Evolutionary conservation across 2,888 invertebrate genomes (phyloP), one percentile per base, ranked within the genome.

Genomic region (Isoperla grammatica): DNA sequence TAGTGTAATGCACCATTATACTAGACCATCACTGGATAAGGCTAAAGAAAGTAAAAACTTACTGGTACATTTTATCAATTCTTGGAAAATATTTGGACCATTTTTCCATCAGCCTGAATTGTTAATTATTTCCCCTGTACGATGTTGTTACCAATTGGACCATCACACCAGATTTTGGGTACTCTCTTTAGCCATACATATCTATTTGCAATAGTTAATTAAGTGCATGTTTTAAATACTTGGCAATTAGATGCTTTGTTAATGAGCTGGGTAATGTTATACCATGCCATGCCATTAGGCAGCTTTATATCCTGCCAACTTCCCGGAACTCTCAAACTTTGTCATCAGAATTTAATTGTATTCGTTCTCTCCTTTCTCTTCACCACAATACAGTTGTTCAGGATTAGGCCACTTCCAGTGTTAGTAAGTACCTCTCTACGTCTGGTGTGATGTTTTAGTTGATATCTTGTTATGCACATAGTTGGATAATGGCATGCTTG

Each of bases 401-500:
- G 94, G 93, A 94, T 94, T 84, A 93, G 90, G 87, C 94, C 94
- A 81, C 91, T 92, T 83, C 94, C 93, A 85, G 93, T 93, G 81
- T 88, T 94, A 87, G 94, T 94, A 94, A 94, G 94, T 94, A 93
- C 79, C 72, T 73, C 72, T 75, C 74, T 75, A 74, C 75, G 74
- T 76, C 75, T 74, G 74, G 75, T 75, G 74, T 75, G 74, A 73
- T 75, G 64, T 64, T 66, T 65, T 50, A 64, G 65, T 65, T 62
- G 45, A 29, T 29, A 29, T 6, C 8, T 29, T 29, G 29, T 29
- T 29, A 29, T 29, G 29, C 29, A 56, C 43, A 60, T 59, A 49
- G 29, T 49, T 62, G 50, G 53, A 23, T 55, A 46, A 49, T 57
- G 45, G 19, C 49, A 42, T 23, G 35, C 42, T 35, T 49, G 39